phyloP scores from a whole-genome alignment of 2,113 vertebrate species.

The Nestor notabilis region DNA sequence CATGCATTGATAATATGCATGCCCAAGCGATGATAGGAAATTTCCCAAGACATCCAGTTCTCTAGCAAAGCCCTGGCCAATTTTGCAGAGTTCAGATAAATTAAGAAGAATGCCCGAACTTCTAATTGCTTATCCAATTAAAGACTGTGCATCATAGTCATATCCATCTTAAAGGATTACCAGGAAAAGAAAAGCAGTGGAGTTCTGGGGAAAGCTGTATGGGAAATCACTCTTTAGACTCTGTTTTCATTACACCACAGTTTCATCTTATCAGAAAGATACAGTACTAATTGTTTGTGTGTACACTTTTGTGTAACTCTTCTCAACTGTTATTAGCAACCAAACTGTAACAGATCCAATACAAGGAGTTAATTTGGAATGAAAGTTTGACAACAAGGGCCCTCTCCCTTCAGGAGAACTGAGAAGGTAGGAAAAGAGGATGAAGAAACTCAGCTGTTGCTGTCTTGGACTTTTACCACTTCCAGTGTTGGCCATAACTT shows the following conservation, averaged over 20 bases:
- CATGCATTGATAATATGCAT: not conserved
- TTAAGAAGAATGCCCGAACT: not conserved
- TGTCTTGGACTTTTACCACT: not conserved
- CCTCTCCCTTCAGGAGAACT: not conserved
- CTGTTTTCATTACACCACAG: not conserved
- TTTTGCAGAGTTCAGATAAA: conserved; percentile 17
- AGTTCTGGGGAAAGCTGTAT: not conserved
- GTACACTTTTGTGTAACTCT: not conserved
- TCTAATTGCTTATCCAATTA: conserved; percentile 20
- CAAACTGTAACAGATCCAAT: not conserved
- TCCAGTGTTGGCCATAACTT: not conserved
- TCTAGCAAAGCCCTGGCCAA: not conserved
- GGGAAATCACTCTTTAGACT: not conserved
- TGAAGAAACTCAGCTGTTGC: not conserved
- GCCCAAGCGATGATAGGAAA: not conserved
- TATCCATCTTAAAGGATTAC: not conserved
- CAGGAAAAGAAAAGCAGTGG: not conserved
- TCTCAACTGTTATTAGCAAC: not conserved
- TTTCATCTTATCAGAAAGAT: not conserved
- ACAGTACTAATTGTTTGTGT: not conserved
- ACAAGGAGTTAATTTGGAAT: not conserved
- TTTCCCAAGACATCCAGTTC: not conserved
- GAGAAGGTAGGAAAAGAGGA: not conserved
- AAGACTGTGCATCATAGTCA: not conserved
- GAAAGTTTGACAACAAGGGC: not conserved